Conservation (phyloP, 1,140 invertebrate species). For the Eupeodes corollae region DNA sequence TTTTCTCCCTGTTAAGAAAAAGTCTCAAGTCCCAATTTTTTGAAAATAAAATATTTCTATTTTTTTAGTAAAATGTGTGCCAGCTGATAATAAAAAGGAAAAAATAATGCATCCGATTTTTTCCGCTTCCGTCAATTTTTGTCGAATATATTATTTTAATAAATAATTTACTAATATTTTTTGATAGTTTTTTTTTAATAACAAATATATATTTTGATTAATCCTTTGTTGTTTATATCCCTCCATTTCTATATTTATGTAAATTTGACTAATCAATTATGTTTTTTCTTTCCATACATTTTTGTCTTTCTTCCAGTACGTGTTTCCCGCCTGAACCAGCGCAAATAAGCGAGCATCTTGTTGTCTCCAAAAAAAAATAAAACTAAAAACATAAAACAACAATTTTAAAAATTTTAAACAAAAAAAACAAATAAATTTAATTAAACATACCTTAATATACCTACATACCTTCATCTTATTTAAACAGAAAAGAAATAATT, state of each 20-base stretch:
- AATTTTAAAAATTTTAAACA: conserved; percentile 3
- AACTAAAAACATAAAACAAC: conserved; percentile 10
- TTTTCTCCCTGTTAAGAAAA: no score
- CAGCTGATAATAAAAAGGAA: no score
- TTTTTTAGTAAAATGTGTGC: no score
- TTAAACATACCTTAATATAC: background rate
- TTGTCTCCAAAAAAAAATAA: conserved; percentile 1
- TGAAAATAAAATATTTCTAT: no score
- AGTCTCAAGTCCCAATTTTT: no score
- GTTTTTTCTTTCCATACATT: conserved; percentile 9
- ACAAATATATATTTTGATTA: conserved; percentile 6
- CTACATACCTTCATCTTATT: background rate
- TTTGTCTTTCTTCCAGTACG: conserved; percentile 33
- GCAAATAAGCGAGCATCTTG: conserved; percentile 29
- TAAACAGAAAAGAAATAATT: background rate
- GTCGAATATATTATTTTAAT: conserved; percentile 16
- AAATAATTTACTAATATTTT: conserved; percentile 13
- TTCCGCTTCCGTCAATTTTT: background rate
- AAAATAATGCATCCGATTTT: no score
- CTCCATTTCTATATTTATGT: conserved; percentile 10
- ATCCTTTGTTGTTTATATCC: conserved; percentile 21
- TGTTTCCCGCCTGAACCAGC: conserved; percentile 37
- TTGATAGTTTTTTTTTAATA: conserved; percentile 9
- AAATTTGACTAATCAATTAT: conserved; percentile 9
- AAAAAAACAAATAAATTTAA: background rate